A percentile compares a stretch with the other conserved stretches of the same genome.
Conservation (phyloP, 2,113 vertebrate genomes). For the Sporophila hypoxantha region DNA sequence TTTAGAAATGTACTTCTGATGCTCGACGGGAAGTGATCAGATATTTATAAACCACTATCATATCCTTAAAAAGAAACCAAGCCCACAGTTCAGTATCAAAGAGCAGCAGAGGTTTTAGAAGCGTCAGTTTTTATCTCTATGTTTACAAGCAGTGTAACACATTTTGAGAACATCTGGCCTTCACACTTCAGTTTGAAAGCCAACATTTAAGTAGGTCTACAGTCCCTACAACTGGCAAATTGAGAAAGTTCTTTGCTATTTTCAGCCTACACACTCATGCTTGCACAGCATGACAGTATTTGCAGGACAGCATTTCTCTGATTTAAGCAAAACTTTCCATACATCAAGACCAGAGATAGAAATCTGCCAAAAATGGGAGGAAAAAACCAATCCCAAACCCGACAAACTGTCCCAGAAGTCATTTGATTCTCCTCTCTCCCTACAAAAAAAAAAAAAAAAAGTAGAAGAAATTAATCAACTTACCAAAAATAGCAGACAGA, state of each 20-base stretch:
- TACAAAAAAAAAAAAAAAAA: background rate
- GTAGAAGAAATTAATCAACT: background rate
- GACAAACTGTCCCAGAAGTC: background rate
- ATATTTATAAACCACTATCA: background rate
- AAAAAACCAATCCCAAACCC: background rate
- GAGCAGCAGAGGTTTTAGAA: background rate
- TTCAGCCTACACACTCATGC: background rate
- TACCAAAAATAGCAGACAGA: background rate
- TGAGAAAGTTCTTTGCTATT: slow-evolving; percentile 23
- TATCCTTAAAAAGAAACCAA: background rate
- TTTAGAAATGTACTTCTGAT: background rate
- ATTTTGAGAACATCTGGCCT: background rate
- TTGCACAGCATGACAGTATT: background rate
- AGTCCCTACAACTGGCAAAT: background rate
- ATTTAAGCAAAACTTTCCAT: slow-evolving; percentile 37
- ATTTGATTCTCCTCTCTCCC: background rate
- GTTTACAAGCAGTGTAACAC: background rate
- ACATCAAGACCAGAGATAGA: background rate
- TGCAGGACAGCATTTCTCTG: background rate
- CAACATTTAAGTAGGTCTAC: background rate
- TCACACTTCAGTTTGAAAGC: background rate
- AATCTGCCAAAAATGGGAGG: background rate
- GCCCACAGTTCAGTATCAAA: background rate
- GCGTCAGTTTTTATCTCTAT: rapidly evolving
- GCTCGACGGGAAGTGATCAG: background rate